These are phyloP conservation scores for Sinocyclocheilus maitianheensis DNA, from an alignment of 2,113 vertebrate species.

Conservation along the genomic window DNA sequence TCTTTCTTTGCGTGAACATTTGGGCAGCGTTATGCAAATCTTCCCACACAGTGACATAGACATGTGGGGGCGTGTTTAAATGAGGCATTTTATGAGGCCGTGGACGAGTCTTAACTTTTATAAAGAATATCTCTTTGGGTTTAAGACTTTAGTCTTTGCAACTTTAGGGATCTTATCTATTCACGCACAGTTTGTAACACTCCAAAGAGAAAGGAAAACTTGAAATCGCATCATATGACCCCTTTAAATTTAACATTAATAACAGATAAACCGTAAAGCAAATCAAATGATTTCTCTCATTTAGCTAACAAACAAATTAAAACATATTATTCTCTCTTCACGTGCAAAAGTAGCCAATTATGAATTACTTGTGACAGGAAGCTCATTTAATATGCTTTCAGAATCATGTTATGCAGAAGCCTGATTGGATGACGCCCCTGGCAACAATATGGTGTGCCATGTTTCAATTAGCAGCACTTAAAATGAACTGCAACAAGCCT, in stretches of 20 bases:
- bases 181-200: no score
- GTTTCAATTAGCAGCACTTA: not conserved
- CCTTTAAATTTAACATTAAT: not conserved
- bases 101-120: no score
- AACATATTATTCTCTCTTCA: not conserved
- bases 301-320: not conserved
- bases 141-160: no score
- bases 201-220: no score
- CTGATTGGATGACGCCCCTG: conserved; percentile 42
- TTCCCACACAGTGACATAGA: no score
- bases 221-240: no score
- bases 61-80: no score
- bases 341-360: conserved; percentile 33
- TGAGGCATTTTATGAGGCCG: no score
- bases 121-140: no score
- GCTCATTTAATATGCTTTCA: conserved; percentile 49
- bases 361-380: conserved; percentile 24
- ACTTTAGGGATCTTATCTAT: no score
- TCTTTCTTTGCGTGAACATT: no score
- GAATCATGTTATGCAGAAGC: conserved; percentile 44
- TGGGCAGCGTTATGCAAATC: no score
- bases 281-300: conserved; percentile 13
- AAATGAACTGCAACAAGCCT: not conserved
- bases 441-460: conserved; percentile 46
- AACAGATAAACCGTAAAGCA: not conserved